Evolutionary conservation across 2,888 invertebrate species (phyloP).

Genomic region (Pseudococcus jackbeardsleyi): DNA sequence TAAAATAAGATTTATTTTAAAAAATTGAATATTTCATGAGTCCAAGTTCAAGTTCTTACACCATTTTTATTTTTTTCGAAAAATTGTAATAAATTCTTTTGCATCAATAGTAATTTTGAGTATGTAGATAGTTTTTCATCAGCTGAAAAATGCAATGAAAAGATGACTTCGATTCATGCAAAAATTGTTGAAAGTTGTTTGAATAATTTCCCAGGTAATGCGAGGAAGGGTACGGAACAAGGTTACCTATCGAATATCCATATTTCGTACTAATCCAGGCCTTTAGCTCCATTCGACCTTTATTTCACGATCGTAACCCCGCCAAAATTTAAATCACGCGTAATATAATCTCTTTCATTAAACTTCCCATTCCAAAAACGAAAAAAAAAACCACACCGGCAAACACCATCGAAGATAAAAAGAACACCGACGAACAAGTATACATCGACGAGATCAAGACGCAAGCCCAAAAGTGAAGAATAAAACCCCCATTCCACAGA

Average conservation of each 20-base stretch:
- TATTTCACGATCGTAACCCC: background rate
- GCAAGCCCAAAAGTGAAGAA: background rate
- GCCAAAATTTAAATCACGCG: background rate
- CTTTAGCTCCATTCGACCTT: background rate
- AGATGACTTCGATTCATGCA: no score
- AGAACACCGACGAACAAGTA: background rate
- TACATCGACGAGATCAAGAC: background rate
- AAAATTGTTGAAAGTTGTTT: background rate
- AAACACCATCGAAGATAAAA: background rate
- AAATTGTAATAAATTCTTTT: no score
- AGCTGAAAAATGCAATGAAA: no score
- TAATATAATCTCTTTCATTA: conserved; percentile 10
- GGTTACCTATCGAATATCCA: background rate
- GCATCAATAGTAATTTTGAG: no score
- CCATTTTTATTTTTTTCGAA: no score
- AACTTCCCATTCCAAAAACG: background rate
- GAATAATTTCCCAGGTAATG: background rate
- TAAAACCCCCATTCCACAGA: background rate
- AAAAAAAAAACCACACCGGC: background rate
- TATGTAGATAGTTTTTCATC: no score
- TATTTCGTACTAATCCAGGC: background rate
- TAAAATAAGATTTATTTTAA: no score
- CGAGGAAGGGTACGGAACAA: background rate
- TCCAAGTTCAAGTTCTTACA: no score
- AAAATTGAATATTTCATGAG: no score